Conservation (phyloP, 1,140 invertebrate genomes). For the Brachionus manjavacas region DNA sequence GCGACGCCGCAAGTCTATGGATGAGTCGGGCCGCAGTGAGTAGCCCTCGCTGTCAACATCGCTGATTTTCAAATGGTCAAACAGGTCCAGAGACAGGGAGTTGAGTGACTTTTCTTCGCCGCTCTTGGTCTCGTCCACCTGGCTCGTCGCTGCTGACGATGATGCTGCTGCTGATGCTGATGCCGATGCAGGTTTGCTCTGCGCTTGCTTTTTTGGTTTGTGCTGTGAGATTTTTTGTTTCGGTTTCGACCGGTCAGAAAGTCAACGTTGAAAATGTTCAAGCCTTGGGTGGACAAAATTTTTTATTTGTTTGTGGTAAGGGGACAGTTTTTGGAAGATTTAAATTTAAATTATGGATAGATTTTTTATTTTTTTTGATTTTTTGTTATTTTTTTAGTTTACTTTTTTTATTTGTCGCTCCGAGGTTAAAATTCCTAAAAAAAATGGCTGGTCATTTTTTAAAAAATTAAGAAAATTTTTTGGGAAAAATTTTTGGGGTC, state of each 20-base stretch:
- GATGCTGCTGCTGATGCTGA: neutral
- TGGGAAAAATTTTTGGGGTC: too few relatives aligned
- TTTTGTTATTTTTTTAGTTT: too few relatives aligned
- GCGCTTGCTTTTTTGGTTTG: neutral
- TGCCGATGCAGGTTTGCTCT: neutral
- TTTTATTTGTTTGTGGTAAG: too few relatives aligned
- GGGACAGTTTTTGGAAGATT: too few relatives aligned
- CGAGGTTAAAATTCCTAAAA: too few relatives aligned
- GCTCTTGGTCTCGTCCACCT: neutral
- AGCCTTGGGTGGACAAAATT: too few relatives aligned
- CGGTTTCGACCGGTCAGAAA: slow-evolving; percentile 19
- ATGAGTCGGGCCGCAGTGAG: neutral
- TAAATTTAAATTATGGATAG: too few relatives aligned
- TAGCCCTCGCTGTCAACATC: slow-evolving; percentile 29
- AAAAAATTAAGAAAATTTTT: too few relatives aligned
- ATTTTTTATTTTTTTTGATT: too few relatives aligned
- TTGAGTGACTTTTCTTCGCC: neutral
- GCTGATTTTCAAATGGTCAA: slow-evolving; percentile 6
- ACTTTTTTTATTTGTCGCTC: too few relatives aligned
- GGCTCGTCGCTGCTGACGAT: neutral
- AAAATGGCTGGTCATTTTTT: too few relatives aligned
- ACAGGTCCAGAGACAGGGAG: neutral
- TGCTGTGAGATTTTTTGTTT: slow-evolving; percentile 26
- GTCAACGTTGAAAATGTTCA: slow-evolving; percentile 39
- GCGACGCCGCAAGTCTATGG: neutral